Percentiles rank a stretch among this genome's conserved stretches.
These are phyloP conservation scores for Microvelia longipes DNA, from an alignment of 1,140 invertebrate genomes.

Conservation along the genomic window DNA sequence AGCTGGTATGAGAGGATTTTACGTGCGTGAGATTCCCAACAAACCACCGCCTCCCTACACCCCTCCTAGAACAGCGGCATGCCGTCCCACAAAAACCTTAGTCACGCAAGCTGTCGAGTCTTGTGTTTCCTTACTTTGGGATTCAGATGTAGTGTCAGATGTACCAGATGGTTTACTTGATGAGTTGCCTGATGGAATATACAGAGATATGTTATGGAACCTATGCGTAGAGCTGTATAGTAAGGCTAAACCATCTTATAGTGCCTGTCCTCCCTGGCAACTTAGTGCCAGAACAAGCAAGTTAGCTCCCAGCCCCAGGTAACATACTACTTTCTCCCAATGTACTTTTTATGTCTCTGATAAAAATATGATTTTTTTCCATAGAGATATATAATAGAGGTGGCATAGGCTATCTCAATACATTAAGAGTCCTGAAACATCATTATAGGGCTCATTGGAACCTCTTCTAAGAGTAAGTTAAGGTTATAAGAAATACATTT, in stretches of 20 bases:
- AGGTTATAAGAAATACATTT: too few relatives aligned
- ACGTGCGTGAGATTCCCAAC: constrained; percentile 36
- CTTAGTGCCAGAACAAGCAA: neutral
- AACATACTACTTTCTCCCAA: too few relatives aligned
- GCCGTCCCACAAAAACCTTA: neutral
- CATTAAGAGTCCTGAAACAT: too few relatives aligned
- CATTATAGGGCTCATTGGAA: too few relatives aligned
- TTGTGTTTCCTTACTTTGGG: neutral
- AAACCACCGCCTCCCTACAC: constrained; percentile 54
- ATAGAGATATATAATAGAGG: too few relatives aligned
- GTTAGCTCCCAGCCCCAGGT: neutral
- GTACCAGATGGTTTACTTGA: neutral
- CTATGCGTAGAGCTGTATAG: neutral
- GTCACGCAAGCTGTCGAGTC: neutral
- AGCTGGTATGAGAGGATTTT: neutral
- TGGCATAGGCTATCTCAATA: too few relatives aligned
- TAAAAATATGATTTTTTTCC: too few relatives aligned
- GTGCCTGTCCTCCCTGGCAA: neutral
- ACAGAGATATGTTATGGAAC: neutral
- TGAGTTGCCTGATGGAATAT: neutral
- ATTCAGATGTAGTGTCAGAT: neutral
- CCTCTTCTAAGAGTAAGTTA: too few relatives aligned
- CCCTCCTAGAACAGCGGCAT: constrained; percentile 28
- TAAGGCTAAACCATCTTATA: neutral
- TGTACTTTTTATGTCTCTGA: too few relatives aligned